A percentile compares a stretch with the other conserved stretches of the same genome.
Conservation (phyloP, 2,888 invertebrate species). For the Chouioia cunea region DNA sequence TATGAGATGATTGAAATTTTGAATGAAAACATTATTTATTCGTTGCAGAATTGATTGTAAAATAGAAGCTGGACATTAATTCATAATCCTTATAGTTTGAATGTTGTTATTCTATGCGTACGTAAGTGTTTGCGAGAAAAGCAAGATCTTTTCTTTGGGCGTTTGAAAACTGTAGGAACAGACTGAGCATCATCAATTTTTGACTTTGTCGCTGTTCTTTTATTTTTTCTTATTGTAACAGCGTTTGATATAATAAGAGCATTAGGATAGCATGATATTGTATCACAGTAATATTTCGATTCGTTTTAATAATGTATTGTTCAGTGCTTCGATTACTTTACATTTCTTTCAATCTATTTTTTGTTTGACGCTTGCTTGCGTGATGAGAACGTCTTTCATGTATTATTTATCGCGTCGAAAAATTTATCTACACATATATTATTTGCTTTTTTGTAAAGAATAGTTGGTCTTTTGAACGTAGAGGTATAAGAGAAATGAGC, state of each 20-base stretch:
- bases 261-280: conserved; percentile 40
- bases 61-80: conserved; percentile 10
- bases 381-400: neutral
- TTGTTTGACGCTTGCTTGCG: conserved; percentile 3
- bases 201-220: conserved; percentile 41
- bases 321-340: conserved; percentile 44
- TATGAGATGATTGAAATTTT: conserved; percentile 29
- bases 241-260: conserved; percentile 44
- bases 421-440: conserved; percentile 6
- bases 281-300: conserved; percentile 29
- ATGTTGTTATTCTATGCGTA: conserved; percentile 19
- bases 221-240: conserved; percentile 40
- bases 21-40: conserved; percentile 27
- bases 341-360: conserved; percentile 22
- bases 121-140: conserved; percentile 14
- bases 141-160: conserved; percentile 9
- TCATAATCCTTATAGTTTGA: conserved; percentile 17
- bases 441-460: conserved; percentile 9
- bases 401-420: conserved; percentile 20
- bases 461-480: conserved; percentile 3
- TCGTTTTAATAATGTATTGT: conserved; percentile 33
- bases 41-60: conserved; percentile 4
- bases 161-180: conserved; percentile 21
- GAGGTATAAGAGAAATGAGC: conserved; percentile 19
- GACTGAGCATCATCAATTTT: conserved; percentile 42